These are phyloP conservation scores for Orthonyx spaldingii DNA, from an alignment of 2,113 vertebrate genomes.

Conservation along the genomic window DNA sequence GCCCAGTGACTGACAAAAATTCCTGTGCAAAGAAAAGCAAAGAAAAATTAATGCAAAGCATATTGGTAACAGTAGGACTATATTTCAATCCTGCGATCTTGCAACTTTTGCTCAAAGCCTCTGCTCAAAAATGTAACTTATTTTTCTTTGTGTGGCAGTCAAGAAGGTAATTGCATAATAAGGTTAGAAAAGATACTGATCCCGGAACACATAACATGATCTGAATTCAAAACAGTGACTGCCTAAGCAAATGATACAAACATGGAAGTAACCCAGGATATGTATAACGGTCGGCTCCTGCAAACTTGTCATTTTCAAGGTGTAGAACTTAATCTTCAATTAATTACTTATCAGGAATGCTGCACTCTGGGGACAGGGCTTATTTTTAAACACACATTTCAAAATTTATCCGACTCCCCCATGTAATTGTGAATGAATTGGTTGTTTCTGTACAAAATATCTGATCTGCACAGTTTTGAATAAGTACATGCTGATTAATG, in stretches of 20 bases:
- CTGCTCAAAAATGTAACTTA: background rate
- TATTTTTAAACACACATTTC: background rate
- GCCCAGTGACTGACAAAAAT: background rate
- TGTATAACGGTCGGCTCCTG: background rate
- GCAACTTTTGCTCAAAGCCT: background rate
- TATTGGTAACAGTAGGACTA: background rate
- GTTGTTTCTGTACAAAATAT: background rate
- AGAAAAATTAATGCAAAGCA: background rate
- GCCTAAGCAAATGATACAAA: background rate
- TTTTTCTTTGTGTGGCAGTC: background rate
- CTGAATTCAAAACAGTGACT: background rate
- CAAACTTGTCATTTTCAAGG: background rate
- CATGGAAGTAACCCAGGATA: background rate
- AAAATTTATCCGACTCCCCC: background rate
- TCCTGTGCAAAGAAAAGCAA: background rate
- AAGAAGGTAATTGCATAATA: background rate
- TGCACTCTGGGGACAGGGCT: background rate
- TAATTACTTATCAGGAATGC: background rate
- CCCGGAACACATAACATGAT: background rate
- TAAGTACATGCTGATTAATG: background rate
- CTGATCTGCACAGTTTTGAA: background rate
- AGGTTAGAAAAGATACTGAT: background rate
- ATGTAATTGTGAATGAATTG: background rate
- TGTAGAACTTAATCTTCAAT: background rate
- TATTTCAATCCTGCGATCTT: background rate